Percentiles rank a stretch among this genome's conserved stretches.
Conservation (phyloP, 92 coral and sea anemone genomes). For the Galaxea fascicularis region DNA sequence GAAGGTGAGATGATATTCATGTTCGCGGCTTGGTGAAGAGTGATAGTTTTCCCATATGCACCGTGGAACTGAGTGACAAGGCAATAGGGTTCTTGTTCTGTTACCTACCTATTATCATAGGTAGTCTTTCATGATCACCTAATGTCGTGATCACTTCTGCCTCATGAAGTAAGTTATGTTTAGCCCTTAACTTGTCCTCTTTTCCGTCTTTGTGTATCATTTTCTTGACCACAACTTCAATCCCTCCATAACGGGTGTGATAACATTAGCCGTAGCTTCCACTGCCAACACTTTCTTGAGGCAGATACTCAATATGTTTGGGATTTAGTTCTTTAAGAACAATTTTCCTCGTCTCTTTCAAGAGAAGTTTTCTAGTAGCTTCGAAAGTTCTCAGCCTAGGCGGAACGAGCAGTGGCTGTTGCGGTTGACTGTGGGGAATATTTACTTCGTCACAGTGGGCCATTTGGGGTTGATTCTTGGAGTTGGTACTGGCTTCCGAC, state of each 20-base stretch:
- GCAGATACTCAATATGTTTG: not conserved
- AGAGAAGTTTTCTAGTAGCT: no score
- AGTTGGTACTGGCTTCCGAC: no score
- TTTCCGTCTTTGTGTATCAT: conserved; percentile 27
- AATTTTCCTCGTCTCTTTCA: no score
- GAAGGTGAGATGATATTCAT: conserved; percentile 6
- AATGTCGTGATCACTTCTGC: conserved; percentile 39
- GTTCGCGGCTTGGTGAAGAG: conserved; percentile 56
- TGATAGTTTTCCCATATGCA: conserved; percentile 27
- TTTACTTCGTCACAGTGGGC: no score
- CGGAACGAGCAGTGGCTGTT: no score
- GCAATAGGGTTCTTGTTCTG: conserved; percentile 33
- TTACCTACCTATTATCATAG: conserved; percentile 41
- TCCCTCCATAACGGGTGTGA: conserved; percentile 32
- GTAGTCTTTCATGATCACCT: conserved; percentile 55
- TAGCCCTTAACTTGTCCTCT: conserved; percentile 50
- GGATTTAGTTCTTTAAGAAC: conserved; percentile 1
- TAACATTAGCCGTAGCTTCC: conserved; percentile 55
- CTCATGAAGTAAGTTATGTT: conserved; percentile 53
- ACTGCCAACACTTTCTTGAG: conserved; percentile 32
- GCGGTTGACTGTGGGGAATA: no score
- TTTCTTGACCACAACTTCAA: conserved; percentile 57
- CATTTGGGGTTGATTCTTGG: no score
- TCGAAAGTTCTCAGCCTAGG: no score
- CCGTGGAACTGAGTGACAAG: conserved; percentile 65